These are phyloP conservation scores for Corythornis cristatus DNA, from an alignment of 2,113 vertebrate species.

Conservation along the genomic window DNA sequence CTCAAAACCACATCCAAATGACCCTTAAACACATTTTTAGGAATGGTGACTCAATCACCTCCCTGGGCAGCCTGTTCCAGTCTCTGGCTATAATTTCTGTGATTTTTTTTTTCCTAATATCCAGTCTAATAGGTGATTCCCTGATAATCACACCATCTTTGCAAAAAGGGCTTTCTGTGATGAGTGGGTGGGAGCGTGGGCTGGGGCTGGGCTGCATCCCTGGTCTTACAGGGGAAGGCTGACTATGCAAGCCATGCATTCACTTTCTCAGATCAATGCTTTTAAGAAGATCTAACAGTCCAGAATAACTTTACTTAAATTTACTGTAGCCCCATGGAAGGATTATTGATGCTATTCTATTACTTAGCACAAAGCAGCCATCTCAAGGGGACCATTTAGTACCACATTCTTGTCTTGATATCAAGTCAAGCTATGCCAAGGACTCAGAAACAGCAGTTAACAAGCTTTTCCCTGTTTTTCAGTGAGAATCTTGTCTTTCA, in stretches of 20 bases:
- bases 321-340: background rate
- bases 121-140: background rate
- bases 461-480: conserved; percentile 8
- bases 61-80: too few relatives aligned
- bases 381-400: background rate
- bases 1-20: too few relatives aligned
- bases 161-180: background rate
- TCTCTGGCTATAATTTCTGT: too few relatives aligned
- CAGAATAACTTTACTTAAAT: conserved; percentile 25
- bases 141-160: background rate
- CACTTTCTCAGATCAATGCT: background rate
- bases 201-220: background rate
- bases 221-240: background rate
- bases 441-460: conserved; percentile 14
- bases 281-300: background rate
- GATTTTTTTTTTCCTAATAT: background rate
- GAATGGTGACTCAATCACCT: too few relatives aligned
- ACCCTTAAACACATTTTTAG: too few relatives aligned
- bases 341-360: conserved; percentile 27
- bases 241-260: background rate
- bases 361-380: background rate
- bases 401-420: conserved; percentile 5
- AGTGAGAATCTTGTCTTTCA: background rate
- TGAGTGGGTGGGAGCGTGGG: rapidly evolving
- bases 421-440: conserved; percentile 24